Conservation (phyloP, 2,797 vertebrate genomes). For the Eulemur coronatus region DNA sequence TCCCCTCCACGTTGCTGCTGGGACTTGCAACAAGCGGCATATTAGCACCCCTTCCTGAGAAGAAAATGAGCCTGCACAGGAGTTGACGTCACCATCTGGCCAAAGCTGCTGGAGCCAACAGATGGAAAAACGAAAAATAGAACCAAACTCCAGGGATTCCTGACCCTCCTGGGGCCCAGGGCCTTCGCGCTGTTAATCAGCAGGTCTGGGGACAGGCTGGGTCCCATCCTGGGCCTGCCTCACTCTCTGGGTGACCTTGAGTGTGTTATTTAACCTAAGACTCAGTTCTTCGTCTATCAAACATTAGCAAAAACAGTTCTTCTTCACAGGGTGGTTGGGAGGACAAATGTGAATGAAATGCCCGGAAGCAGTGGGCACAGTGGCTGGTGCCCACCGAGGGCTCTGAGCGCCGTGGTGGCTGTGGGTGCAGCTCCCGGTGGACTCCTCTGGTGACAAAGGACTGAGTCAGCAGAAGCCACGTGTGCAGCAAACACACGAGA, state of each 20-base stretch:
- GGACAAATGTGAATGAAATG: fast-evolving
- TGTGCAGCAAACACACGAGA: fast-evolving
- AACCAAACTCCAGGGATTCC: background rate
- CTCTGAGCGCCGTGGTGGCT: fast-evolving
- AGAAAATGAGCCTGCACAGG: constrained; percentile 56
- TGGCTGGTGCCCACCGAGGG: fast-evolving
- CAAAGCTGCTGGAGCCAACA: constrained; percentile 53
- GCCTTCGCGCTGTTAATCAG: background rate
- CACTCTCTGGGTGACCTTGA: background rate
- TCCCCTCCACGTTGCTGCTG: background rate
- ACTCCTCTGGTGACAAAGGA: background rate
- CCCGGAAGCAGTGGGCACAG: fast-evolving
- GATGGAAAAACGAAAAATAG: constrained; percentile 7
- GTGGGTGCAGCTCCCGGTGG: fast-evolving
- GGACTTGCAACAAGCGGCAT: background rate
- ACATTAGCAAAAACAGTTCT: background rate
- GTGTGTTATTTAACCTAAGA: fast-evolving
- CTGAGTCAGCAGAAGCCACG: background rate
- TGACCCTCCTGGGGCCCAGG: background rate
- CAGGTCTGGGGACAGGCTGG: background rate
- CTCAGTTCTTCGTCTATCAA: background rate
- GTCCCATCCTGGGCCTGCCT: background rate
- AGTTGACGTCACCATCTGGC: constrained; percentile 47
- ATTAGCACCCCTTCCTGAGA: constrained; percentile 50
- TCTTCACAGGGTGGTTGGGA: fast-evolving